phyloP scores from a whole-genome alignment of 2,888 invertebrate species.

The Drosophila yooni region DNA sequence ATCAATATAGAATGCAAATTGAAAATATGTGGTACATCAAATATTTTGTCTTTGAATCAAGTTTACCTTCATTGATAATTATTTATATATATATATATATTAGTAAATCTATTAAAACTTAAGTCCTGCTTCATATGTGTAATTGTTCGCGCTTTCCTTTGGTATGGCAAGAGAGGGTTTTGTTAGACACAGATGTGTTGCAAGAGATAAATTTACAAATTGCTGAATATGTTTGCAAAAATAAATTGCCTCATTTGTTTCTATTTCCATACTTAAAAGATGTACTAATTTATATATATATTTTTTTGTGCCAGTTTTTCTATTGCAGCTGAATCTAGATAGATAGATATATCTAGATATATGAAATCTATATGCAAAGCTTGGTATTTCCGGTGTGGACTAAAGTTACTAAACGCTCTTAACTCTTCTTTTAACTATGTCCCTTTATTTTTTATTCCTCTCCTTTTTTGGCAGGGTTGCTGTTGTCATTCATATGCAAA shows the following conservation, averaged over 20 bases:
- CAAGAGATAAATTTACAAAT: not conserved
- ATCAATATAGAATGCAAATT: not conserved
- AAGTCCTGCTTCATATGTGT: too few relatives aligned
- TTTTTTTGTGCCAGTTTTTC: too few relatives aligned
- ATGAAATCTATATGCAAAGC: not conserved
- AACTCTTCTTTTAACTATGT: slow-evolving; percentile 10
- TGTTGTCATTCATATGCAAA: slow-evolving; percentile 67
- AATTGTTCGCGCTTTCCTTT: too few relatives aligned
- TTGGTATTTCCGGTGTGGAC: not conserved
- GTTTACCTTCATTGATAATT: not conserved
- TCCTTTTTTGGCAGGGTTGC: not conserved
- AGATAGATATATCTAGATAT: not conserved
- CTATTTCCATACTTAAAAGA: not conserved
- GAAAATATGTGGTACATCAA: not conserved
- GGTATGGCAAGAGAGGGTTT: too few relatives aligned
- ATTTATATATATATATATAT: not conserved
- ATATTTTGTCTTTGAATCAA: not conserved
- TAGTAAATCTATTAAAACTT: not conserved
- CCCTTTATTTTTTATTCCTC: slow-evolving; percentile 1
- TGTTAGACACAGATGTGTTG: not conserved
- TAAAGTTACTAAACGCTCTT: not conserved
- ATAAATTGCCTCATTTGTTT: too few relatives aligned
- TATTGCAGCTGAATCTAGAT: too few relatives aligned
- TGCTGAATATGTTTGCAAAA: too few relatives aligned
- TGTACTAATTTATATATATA: too few relatives aligned